Base-by-base conservation (phyloP, 1,140 invertebrate genomes). In the Dysdera silvatica region DNA sequence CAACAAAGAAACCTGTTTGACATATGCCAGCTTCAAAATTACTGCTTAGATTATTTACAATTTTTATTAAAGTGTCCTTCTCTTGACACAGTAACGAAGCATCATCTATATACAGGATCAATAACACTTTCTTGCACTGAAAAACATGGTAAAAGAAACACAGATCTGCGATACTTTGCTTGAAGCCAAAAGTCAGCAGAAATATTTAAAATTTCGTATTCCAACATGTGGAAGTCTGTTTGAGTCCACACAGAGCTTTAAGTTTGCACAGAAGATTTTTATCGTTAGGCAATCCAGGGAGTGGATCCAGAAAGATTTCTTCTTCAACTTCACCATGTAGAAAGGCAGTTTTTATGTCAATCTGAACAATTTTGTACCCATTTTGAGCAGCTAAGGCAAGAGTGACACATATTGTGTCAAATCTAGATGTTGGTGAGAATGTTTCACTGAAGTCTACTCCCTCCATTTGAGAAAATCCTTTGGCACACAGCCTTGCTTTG, bases 331-430 rank as follows among this genome's bases (percentile, higher is more conserved):
- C 47, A 51, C 24, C 54, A 40, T 59, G 28, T 3, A 65, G 26
- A 26, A 58, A 59, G 1, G 24, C 54, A 31, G 33, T 59, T 31
- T 53, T 51, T 24, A 65, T 53, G 4, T 58, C 31, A 35, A 24
- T 16, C 16, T 26, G 66, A 12, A 7, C 61, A 14, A 59, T 41
- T 40, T 35, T 52, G 61, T n/a, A 69, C 31, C 8, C 64, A 33
- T 29, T 68, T 26, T 58, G 32, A n/a, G 37, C 58, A 32, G 28
- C 23, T 64, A 60, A 51, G 60, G 59, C 12, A 61, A 71, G 16
- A 47, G 31, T 26, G 4, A 12, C 18, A 48, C 51, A 16, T 23
- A 29, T 56, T 4, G 12, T 43, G 18, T 24, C 23, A 47, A 10
- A 45, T 41, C 28, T 56, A 31, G n/a, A 35, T 26, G 8, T 26